Conservation (phyloP, 2,797 vertebrate species). For the Antrozous pallidus region DNA sequence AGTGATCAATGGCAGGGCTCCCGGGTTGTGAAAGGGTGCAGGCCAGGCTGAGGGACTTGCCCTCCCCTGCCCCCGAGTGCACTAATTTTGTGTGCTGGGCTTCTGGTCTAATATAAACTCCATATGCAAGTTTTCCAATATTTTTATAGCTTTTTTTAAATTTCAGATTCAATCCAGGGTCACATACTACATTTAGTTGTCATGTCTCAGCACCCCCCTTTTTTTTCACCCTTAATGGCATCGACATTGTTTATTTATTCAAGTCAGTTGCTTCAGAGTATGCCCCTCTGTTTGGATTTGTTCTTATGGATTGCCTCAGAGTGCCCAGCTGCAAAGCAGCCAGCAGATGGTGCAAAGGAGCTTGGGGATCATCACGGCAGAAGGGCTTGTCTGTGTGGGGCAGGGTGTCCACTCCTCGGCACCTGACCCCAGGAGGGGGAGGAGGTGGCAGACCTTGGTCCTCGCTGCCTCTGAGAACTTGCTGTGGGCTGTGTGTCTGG, state of each 20-base stretch:
- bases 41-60: too few species aligned
- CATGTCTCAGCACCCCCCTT: neutral
- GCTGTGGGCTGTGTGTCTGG: rapidly evolving
- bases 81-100: too few species aligned
- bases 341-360: neutral
- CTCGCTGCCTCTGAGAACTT: neutral
- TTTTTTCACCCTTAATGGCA: neutral
- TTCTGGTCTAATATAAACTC: neutral
- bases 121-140: neutral
- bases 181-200: neutral
- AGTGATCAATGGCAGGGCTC: too few species aligned
- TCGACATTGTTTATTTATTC: neutral
- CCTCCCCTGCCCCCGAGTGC: rapidly evolving
- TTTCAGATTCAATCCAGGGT: neutral
- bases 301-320: neutral
- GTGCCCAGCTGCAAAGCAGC: neutral
- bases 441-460: neutral
- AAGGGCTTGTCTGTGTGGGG: neutral
- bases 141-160: neutral
- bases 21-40: too few species aligned
- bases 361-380: rapidly evolving
- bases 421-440: neutral
- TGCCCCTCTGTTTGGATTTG: neutral
- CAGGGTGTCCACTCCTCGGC: neutral
- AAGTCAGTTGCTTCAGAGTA: neutral